Evolutionary conservation across 2,888 invertebrate genomes (phyloP), one percentile per base, ranked within the genome.

Genomic region (Calliphora vomitoria): DNA sequence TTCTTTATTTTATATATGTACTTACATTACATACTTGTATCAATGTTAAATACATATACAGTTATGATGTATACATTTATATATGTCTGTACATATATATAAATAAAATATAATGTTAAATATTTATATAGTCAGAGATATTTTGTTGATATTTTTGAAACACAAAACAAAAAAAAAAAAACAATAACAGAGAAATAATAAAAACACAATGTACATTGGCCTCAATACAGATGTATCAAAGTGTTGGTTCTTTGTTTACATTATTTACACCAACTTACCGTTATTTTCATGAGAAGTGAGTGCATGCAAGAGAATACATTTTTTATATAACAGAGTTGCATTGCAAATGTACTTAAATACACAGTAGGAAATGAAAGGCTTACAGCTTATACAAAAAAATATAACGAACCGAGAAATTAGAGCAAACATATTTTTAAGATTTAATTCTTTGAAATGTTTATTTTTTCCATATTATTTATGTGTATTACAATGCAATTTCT

Each of bases 91-190:
- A n/a, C n/a, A n/a, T n/a, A n/a, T n/a, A n/a, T n/a, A 50, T 44
- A 4, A 4, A n/a, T 18, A 15, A 69, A 31, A 44, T 58, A 69
- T 35, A 20, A 20, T 64, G 44, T 47, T 15, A 44, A 78, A 58
- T 68, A 68, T 68, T 44, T 74, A 74, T 41, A 62, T 35, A 69
- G 58, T 47, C 68, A 58, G 44, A 78, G 13, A 58, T 69, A 79
- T 68, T 79, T 68, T 38, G 55, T 18, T 41, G 8, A 35, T 75
- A 35, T 71, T 71, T 53, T 55, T 71, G 31, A 55, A 60, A 25
- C 31, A 31, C 60, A 60, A 60, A 13, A 60, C 55, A 38, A 55
- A 41, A 58, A n/a, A 20, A 41, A 6, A 72, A 58, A 25, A 35
- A 47, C 20, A 68, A 44, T n/a, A 68, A 44, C 44, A 41, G 18